Evolutionary conservation across 2,888 invertebrate species (phyloP).

Genomic region (Pseudococcus longispinus): DNA sequence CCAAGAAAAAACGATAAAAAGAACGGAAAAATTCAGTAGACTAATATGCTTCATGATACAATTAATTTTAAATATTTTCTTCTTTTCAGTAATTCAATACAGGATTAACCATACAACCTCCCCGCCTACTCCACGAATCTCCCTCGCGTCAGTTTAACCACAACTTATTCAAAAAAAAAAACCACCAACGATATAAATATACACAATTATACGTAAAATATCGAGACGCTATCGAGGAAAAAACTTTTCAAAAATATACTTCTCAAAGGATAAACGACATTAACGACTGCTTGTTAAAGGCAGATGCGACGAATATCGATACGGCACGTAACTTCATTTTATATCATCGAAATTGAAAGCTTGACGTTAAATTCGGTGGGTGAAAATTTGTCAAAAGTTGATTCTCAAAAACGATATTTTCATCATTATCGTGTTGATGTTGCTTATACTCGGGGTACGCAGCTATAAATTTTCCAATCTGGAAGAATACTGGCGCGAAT

Average conservation of each 20-base stretch:
- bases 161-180: not conserved
- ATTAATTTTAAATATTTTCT: too few species aligned
- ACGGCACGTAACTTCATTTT: conserved; percentile 8
- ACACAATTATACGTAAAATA: not conserved
- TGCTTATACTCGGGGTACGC: not conserved
- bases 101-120: not conserved
- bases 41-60: too few species aligned
- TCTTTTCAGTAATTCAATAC: not conserved
- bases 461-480: not conserved
- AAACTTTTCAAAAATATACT: not conserved
- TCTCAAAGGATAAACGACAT: conserved; percentile 8
- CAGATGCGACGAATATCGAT: conserved; percentile 16
- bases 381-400: conserved; percentile 35
- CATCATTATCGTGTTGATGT: not conserved
- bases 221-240: not conserved
- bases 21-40: too few species aligned
- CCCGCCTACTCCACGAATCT: not conserved
- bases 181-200: not conserved
- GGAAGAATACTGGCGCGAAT: not conserved
- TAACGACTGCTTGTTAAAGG: conserved; percentile 18
- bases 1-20: too few species aligned
- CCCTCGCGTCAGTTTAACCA: not conserved
- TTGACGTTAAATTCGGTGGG: not conserved
- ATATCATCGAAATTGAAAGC: conserved; percentile 27
- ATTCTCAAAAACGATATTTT: conserved; percentile 26